A percentile compares a stretch with the other conserved stretches of the same genome.
Evolutionary conservation across 2,113 vertebrate species (phyloP).

Genomic region (Colistium nudipinnis): DNA sequence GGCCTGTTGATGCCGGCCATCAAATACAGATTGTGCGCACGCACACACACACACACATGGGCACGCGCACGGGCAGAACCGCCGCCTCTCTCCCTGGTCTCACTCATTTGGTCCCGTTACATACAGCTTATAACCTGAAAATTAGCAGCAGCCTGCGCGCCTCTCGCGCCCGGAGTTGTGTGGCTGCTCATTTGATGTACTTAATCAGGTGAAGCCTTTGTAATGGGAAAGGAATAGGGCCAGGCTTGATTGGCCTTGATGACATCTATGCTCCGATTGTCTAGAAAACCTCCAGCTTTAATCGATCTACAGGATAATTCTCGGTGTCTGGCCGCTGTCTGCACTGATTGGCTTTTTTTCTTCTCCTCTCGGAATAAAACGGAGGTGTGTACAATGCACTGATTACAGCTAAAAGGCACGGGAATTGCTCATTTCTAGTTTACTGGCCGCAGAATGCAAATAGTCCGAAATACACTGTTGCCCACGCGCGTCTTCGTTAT

Average conservation of each 20-base stretch:
- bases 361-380: conserved; percentile 39
- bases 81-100: conserved; percentile 69
- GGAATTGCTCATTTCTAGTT: neutral
- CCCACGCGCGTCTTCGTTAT: neutral
- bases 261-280: conserved; percentile 82
- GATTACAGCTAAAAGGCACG: conserved; percentile 24
- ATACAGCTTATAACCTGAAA: conserved; percentile 77
- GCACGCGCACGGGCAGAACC: conserved; percentile 56
- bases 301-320: conserved; percentile 73
- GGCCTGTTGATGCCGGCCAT: conserved; percentile 71
- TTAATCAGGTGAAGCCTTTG: conserved; percentile 82
- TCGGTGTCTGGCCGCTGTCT: conserved; percentile 53
- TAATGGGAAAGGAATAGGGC: conserved; percentile 80
- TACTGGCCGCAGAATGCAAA: conserved; percentile 13
- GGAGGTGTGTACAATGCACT: conserved; percentile 29
- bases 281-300: conserved; percentile 79
- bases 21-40: conserved; percentile 80
- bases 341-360: conserved; percentile 58
- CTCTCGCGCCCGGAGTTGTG: conserved; percentile 70
- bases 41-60: conserved; percentile 58
- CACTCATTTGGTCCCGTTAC: conserved; percentile 77
- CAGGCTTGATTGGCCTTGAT: conserved; percentile 82
- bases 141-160: conserved; percentile 74
- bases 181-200: conserved; percentile 77
- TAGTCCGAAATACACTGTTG: neutral